phyloP scores from a whole-genome alignment of 2,113 vertebrate species.

The Sciurus niger region DNA sequence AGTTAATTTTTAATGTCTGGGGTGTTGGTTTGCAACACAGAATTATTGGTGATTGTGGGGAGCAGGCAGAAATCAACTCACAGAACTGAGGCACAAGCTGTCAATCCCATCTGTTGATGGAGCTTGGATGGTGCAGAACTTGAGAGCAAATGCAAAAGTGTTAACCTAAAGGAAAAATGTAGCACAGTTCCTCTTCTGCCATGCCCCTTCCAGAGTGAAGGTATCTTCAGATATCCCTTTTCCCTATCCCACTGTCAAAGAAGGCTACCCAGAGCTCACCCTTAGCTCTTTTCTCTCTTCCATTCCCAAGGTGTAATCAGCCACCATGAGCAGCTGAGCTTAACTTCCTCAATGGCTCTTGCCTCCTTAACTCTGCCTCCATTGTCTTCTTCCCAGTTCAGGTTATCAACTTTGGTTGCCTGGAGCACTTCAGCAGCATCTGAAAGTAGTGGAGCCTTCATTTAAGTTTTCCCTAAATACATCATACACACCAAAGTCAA shows the following conservation, averaged over 20 bases:
- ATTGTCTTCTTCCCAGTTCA: background rate
- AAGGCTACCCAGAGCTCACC: background rate
- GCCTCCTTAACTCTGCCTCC: background rate
- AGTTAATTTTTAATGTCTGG: background rate
- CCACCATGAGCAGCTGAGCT: rapidly evolving
- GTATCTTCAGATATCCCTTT: background rate
- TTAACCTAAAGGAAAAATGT: background rate
- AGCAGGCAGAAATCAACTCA: background rate
- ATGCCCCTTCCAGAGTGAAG: background rate
- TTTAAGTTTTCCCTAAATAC: background rate
- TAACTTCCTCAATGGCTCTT: background rate
- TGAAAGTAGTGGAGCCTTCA: background rate
- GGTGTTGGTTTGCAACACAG: background rate
- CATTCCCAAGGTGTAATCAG: background rate
- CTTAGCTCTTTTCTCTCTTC: background rate
- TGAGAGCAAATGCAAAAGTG: background rate
- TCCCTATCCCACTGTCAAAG: background rate
- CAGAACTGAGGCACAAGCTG: background rate
- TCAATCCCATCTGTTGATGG: background rate
- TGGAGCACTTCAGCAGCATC: background rate
- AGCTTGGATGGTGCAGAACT: background rate
- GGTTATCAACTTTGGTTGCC: rapidly evolving
- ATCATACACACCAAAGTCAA: background rate
- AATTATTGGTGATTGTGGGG: background rate
- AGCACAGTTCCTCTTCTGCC: background rate